These are phyloP conservation scores for Vanessa cardui DNA, from an alignment of 2,888 invertebrate species.

Conservation along the genomic window DNA sequence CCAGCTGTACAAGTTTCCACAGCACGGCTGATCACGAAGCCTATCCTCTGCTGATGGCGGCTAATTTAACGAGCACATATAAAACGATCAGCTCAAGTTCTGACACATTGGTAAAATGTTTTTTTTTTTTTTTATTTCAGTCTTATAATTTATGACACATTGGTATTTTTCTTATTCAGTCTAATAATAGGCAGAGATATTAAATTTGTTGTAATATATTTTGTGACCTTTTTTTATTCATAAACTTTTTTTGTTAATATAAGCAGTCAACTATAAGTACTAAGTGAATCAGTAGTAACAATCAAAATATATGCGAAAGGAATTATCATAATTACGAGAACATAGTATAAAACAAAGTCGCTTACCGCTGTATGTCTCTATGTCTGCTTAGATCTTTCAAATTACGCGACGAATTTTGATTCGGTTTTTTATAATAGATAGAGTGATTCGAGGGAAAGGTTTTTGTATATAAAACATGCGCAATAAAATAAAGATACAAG, in stretches of 20 bases:
- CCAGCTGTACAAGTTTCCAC: conserved; percentile 47
- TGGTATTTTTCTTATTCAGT: not conserved
- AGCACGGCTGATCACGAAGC: conserved; percentile 58
- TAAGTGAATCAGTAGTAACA: not conserved
- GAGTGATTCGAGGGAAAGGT: no score
- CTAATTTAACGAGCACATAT: conserved; percentile 48
- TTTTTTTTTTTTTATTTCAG: not conserved
- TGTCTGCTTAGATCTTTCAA: no score
- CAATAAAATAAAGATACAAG: no score
- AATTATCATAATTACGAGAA: no score
- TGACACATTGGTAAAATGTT: conserved; percentile 48
- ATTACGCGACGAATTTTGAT: no score
- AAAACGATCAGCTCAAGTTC: conserved; percentile 50
- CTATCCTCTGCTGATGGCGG: conserved; percentile 55
- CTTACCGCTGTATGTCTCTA: no score
- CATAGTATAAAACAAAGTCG: no score
- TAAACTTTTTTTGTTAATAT: no score
- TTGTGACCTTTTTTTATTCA: no score
- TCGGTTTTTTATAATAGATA: no score
- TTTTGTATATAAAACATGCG: no score
- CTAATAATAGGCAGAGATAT: not conserved
- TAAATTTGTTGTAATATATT: not conserved
- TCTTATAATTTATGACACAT: not conserved
- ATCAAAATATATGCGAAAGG: not conserved
- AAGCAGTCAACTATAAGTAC: no score